These are phyloP conservation scores for Gastracanthus pulcherrimus DNA, from an alignment of 2,888 invertebrate genomes.

Conservation along the genomic window DNA sequence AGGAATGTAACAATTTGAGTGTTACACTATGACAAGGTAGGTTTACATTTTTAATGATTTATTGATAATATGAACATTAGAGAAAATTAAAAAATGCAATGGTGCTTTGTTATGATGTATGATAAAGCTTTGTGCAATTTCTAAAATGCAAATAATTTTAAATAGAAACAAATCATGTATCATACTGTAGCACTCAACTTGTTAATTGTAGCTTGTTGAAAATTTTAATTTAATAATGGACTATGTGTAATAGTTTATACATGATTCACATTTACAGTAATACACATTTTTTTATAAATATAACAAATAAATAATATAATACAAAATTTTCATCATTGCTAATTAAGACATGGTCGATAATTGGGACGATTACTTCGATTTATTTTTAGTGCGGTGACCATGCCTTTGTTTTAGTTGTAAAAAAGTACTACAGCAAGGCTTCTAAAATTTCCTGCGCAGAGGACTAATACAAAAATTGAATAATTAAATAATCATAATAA, in stretches of 20 bases:
- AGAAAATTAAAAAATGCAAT: conserved; percentile 19
- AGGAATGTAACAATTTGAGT: neutral
- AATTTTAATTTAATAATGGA: neutral
- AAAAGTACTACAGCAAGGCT: conserved; percentile 42
- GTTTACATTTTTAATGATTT: neutral
- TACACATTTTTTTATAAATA: neutral
- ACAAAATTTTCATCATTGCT: no score
- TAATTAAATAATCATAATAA: conserved; percentile 37
- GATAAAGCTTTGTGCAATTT: neutral
- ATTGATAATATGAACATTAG: neutral
- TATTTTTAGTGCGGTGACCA: conserved; percentile 48
- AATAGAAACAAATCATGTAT: neutral
- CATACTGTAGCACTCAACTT: conserved; percentile 14
- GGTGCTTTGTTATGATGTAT: neutral
- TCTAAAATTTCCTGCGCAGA: conserved; percentile 33
- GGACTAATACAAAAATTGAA: conserved; percentile 36
- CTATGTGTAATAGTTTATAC: neutral
- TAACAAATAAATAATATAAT: no score
- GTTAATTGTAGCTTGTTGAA: neutral
- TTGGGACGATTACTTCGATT: conserved; percentile 33
- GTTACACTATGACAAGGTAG: neutral
- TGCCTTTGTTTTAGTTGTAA: conserved; percentile 46
- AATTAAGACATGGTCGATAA: conserved; percentile 12
- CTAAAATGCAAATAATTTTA: neutral
- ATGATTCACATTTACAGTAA: conserved; percentile 29